Percentiles rank a stretch among this genome's conserved stretches.
phyloP scores from a whole-genome alignment of 2,113 vertebrate genomes.

The Gobiocypris rarus region DNA sequence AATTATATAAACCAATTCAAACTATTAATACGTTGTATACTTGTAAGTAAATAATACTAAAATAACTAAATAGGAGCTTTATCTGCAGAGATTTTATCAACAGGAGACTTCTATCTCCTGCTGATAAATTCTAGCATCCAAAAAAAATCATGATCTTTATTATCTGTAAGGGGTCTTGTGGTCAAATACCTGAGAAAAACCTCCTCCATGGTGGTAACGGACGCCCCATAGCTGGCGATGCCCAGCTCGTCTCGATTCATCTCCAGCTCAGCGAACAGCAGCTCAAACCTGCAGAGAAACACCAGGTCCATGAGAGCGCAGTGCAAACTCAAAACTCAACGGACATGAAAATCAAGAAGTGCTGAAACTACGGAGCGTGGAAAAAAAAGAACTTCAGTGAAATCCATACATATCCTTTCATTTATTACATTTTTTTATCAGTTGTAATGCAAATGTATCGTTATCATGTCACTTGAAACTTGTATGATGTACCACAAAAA shows the following conservation, averaged over 20 bases:
- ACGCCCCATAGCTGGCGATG: slow-evolving; percentile 95
- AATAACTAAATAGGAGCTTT: no score
- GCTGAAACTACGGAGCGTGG: no score
- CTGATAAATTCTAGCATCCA: no score
- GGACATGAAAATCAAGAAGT: not conserved
- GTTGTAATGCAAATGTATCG: not conserved
- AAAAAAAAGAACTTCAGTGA: not conserved
- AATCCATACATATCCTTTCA: not conserved
- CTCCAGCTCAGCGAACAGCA: slow-evolving; percentile 92
- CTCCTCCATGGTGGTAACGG: slow-evolving; percentile 98
- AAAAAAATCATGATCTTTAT: no score
- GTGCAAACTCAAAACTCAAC: not conserved
- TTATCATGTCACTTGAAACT: not conserved
- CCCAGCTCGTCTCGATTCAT: slow-evolving; percentile 90
- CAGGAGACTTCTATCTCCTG: no score
- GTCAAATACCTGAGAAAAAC: slow-evolving; percentile 89
- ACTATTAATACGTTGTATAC: no score
- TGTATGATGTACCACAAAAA: not conserved
- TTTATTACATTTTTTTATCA: not conserved
- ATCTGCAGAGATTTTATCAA: no score
- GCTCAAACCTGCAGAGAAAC: slow-evolving; percentile 85
- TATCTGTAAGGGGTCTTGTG: not conserved
- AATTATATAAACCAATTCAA: no score
- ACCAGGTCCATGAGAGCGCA: not conserved
- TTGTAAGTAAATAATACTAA: no score